phyloP scores from a whole-genome alignment of 2,797 vertebrate species.

The Coregonus sp. region DNA sequence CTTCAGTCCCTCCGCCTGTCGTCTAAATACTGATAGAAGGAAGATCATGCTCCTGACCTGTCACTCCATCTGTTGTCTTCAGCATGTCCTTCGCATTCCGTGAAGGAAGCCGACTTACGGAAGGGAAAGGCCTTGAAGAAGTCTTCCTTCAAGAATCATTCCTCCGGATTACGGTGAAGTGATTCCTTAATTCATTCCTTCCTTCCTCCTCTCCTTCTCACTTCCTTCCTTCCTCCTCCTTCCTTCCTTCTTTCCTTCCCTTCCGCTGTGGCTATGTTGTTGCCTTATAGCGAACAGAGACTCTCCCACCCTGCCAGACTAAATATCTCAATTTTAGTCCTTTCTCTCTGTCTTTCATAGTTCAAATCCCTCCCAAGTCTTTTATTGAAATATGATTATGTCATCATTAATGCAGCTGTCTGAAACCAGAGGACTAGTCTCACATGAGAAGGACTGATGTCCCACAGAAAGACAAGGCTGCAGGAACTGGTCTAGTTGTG shows the following conservation, averaged over 20 bases:
- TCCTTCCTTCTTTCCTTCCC: too few relatives aligned
- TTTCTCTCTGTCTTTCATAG: slow-evolving; percentile 7
- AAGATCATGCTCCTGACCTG: slow-evolving; percentile 13
- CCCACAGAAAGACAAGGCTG: slow-evolving; percentile 9
- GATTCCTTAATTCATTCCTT: too few relatives aligned
- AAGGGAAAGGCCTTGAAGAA: too few relatives aligned
- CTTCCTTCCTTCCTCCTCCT: too few relatives aligned
- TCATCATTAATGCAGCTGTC: slow-evolving; percentile 23
- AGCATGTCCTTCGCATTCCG: too few relatives aligned
- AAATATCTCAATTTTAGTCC: slow-evolving; percentile 15
- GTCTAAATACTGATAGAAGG: background rate
- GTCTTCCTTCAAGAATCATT: too few relatives aligned
- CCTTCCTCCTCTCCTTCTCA: too few relatives aligned
- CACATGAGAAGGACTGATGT: background rate
- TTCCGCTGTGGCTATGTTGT: slow-evolving; percentile 6
- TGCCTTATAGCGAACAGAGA: slow-evolving; percentile 9
- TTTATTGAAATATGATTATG: slow-evolving; percentile 29
- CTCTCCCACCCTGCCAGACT: slow-evolving; percentile 13
- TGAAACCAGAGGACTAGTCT: slow-evolving; percentile 4
- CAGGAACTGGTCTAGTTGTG: slow-evolving; percentile 23
- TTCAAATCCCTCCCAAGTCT: slow-evolving; percentile 20
- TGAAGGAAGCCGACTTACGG: too few relatives aligned
- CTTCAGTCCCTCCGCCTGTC: slow-evolving; percentile 2
- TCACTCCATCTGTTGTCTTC: slow-evolving; percentile 8
- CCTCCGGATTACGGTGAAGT: too few relatives aligned